Evolutionary conservation across 2,888 invertebrate genomes (phyloP).

Genomic region (Branchipolynoe longqiensis): DNA sequence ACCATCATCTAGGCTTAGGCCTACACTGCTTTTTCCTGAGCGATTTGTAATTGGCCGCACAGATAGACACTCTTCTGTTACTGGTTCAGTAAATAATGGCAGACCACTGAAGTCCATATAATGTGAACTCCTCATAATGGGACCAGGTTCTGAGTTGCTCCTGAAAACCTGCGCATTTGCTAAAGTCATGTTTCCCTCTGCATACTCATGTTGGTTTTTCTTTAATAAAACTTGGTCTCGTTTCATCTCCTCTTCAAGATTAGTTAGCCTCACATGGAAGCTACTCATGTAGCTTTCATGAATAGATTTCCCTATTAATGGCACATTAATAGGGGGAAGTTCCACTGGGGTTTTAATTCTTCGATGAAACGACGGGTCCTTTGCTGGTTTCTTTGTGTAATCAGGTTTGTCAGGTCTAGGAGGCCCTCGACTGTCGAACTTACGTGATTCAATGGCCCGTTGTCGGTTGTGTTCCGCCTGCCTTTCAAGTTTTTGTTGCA

Average conservation of each 20-base stretch:
- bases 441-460: conserved; percentile 2
- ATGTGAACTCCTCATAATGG: neutral
- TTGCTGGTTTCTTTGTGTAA: neutral
- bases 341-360: conserved; percentile 45
- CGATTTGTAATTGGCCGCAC: conserved; percentile 10
- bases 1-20: neutral
- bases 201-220: conserved; percentile 37
- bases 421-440: conserved; percentile 7
- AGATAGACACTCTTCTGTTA: conserved; percentile 18
- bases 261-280: conserved; percentile 19
- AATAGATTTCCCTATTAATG: conserved; percentile 5
- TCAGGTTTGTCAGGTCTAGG: neutral
- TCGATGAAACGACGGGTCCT: conserved; percentile 34
- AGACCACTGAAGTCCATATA: conserved; percentile 49
- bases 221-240: conserved; percentile 16
- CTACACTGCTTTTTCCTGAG: neutral
- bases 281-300: conserved; percentile 36
- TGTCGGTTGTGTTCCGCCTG: conserved; percentile 17
- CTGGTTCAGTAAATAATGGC: conserved; percentile 34
- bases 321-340: conserved; percentile 39
- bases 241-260: conserved; percentile 43
- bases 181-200: neutral
- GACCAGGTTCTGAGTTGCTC: neutral
- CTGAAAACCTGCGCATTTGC: neutral
- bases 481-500: conserved; percentile 38